These are phyloP conservation scores for Cynodonichthys magdalenae DNA, from an alignment of 2,797 vertebrate species.

Conservation along the genomic window DNA sequence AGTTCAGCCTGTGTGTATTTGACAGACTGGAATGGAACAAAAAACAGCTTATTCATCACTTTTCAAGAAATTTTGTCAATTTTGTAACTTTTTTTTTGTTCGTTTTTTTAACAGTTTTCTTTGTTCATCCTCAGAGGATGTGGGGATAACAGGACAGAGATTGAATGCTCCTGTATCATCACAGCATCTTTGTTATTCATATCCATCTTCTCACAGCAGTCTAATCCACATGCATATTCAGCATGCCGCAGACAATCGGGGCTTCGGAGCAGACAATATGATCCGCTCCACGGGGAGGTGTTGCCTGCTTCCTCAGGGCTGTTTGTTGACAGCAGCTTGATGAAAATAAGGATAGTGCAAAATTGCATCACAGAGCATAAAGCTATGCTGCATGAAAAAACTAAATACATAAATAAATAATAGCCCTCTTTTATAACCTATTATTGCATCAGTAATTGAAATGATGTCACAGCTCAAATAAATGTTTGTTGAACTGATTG, in stretches of 20 bases:
- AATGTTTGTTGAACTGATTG: conserved; percentile 11
- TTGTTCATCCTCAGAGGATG: conserved; percentile 23
- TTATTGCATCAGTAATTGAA: conserved; percentile 29
- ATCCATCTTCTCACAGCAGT: conserved; percentile 46
- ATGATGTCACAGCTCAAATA: conserved; percentile 1
- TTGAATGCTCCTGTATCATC: conserved; percentile 36
- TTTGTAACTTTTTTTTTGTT: conserved; percentile 23
- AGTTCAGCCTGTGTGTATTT: conserved; percentile 15
- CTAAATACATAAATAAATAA: neutral
- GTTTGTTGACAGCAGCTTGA: conserved; percentile 51
- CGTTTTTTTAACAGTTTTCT: conserved; percentile 31
- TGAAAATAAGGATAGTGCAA: conserved; percentile 39
- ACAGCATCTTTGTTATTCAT: conserved; percentile 59
- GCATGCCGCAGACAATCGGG: conserved; percentile 48
- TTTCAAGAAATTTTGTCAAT: conserved; percentile 19
- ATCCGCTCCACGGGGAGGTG: conserved; percentile 55
- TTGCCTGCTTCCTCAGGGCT: conserved; percentile 40
- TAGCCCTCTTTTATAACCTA: conserved; percentile 19
- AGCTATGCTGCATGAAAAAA: conserved; percentile 43
- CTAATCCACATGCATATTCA: conserved; percentile 62
- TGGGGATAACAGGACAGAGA: conserved; percentile 38
- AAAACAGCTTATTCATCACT: conserved; percentile 23
- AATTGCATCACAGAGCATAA: conserved; percentile 47
- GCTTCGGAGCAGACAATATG: conserved; percentile 42
- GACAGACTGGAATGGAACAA: conserved; percentile 21